phyloP scores from a whole-genome alignment of 2,888 invertebrate genomes.

The Apoderus coryli region DNA sequence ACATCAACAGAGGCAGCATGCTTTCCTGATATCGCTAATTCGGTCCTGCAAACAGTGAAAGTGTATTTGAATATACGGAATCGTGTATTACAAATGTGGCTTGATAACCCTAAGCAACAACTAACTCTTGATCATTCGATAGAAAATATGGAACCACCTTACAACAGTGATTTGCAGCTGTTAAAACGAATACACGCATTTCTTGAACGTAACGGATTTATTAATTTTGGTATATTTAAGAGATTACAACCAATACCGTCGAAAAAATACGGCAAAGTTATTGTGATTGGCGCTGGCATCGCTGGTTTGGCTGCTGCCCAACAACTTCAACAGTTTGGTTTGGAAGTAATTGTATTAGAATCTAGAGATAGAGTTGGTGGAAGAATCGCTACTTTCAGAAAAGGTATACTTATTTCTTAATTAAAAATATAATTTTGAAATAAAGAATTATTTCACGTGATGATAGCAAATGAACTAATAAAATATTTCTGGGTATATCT shows the following conservation, averaged over 20 bases:
- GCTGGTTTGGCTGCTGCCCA: slow-evolving; percentile 90
- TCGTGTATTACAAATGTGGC: slow-evolving; percentile 76
- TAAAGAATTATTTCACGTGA: no score
- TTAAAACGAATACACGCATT: slow-evolving; percentile 79
- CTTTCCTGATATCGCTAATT: slow-evolving; percentile 81
- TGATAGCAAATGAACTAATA: no score
- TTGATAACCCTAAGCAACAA: slow-evolving; percentile 89
- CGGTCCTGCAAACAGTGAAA: slow-evolving; percentile 68
- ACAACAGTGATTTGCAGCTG: slow-evolving; percentile 78
- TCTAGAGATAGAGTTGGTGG: slow-evolving; percentile 91
- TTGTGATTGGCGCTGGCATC: slow-evolving; percentile 58
- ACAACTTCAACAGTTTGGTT: slow-evolving; percentile 88
- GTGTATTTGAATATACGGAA: slow-evolving; percentile 88
- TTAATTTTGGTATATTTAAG: slow-evolving; percentile 95
- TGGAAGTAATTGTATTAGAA: slow-evolving; percentile 84
- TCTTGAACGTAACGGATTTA: slow-evolving; percentile 88
- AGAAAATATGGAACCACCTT: slow-evolving; percentile 76
- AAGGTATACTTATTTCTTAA: no score
- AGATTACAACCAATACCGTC: slow-evolving; percentile 56
- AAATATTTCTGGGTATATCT: no score
- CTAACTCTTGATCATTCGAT: slow-evolving; percentile 68
- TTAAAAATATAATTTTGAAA: no score
- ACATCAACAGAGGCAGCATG: slow-evolving; percentile 86
- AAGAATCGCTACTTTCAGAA: slow-evolving; percentile 89
- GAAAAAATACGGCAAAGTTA: slow-evolving; percentile 49